Base-by-base conservation (phyloP, 2,797 vertebrate species). In the Manis pentadactyla region DNA sequence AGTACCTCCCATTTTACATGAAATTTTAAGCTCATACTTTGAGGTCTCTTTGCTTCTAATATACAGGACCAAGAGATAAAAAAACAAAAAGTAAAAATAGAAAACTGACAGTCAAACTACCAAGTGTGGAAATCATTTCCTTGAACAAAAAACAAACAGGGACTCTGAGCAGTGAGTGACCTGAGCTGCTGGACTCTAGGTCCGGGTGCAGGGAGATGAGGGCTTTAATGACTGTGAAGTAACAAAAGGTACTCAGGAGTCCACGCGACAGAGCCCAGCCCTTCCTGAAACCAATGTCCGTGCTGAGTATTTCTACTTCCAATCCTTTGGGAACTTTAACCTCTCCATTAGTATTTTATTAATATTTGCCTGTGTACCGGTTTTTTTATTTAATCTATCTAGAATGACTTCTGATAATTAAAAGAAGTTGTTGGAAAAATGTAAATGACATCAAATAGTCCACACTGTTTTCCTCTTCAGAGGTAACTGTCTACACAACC, bases 241-340 rank as follows among this genome's bases (percentile, higher is more conserved):
- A 10, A 19, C 7, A 8, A n/a, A 3, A 7, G 37, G 4, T 4
- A 3, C 7, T 31, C 4, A 0, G 2, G 29, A 19, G 46, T 55
- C 8, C 31, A 2, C 19, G 2, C 25, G 55, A 42, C 15, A 29
- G 17, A 37, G 31, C 10, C 13, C 1, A 14, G 66, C 34, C 31
- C 66, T 74, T 68, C 19, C 15, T 59, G 37, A 59, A 87, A 49
- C 27, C 66, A 39, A 21, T 64, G 34, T 9, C 21, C 7, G 2
- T 2, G 14, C 49, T 18, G 7, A 17, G 5, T 19, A 18, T 12
- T n/a, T 69, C 87, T 7, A 29, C 5, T 19, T 66, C n/a, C 57
- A 11, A 0, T 23, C 34, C 34, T 21, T 57, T 19, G 13, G 68
- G 25, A 10, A 19, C 6, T 18, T 77, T 1, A 29, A 39, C 15